phyloP scores from a whole-genome alignment of 2,113 vertebrate species.

The Gracilinanus agilis region DNA sequence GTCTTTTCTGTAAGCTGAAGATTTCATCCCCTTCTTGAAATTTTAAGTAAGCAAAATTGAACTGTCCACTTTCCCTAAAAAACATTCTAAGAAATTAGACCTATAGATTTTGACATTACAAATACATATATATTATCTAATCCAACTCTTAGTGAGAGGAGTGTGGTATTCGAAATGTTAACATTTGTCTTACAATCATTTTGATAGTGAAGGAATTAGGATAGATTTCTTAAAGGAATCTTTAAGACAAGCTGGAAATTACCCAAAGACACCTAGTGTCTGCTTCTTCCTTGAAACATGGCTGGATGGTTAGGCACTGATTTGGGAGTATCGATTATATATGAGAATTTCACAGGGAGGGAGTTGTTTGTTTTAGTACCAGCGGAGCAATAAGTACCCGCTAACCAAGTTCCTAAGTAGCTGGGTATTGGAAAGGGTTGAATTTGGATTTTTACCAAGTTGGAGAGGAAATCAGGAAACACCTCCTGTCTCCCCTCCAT shows the following conservation, averaged over 20 bases:
- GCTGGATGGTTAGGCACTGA: background rate
- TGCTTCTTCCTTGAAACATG: background rate
- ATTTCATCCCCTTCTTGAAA: background rate
- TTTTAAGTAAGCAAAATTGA: background rate
- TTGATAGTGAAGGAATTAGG: background rate
- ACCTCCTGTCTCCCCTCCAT: background rate
- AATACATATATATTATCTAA: background rate
- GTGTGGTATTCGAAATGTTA: background rate
- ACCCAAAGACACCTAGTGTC: background rate
- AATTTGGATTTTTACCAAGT: background rate
- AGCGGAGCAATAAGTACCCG: background rate
- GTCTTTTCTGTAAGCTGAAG: background rate
- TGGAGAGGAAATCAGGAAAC: background rate
- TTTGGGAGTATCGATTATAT: background rate
- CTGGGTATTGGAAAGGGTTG: background rate
- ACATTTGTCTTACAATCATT: background rate
- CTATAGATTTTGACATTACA: background rate
- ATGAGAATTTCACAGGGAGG: background rate
- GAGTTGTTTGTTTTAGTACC: background rate
- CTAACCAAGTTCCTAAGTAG: background rate
- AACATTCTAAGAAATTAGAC: background rate
- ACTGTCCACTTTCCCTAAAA: background rate
- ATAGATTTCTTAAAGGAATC: background rate
- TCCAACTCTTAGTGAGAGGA: background rate
- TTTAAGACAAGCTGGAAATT: background rate